These are phyloP conservation scores for Gobionotothen gibberifrons DNA, from an alignment of 2,797 vertebrate genomes.

Conservation along the genomic window DNA sequence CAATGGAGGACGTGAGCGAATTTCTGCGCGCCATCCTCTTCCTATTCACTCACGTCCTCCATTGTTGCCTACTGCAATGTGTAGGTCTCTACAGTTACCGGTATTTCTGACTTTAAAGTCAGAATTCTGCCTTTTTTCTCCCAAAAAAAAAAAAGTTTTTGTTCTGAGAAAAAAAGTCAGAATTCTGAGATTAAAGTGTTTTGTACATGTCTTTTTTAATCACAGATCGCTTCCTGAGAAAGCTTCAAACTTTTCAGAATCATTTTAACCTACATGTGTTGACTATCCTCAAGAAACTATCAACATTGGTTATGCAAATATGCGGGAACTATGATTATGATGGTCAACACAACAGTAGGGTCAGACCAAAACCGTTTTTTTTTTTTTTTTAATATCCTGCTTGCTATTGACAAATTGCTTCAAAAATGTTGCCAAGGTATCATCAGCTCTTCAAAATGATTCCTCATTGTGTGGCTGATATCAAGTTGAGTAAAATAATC, in stretches of 20 bases:
- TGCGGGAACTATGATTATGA: not conserved
- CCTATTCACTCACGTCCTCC: too few relatives aligned
- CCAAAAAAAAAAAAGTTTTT: too few relatives aligned
- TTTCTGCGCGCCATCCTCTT: too few relatives aligned
- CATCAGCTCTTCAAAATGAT: slow-evolving; percentile 1
- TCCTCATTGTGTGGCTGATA: slow-evolving; percentile 13
- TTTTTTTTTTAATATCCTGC: not conserved
- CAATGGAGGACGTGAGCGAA: too few relatives aligned
- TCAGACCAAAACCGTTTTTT: not conserved
- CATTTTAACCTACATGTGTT: not conserved
- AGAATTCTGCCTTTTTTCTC: too few relatives aligned
- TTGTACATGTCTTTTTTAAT: not conserved
- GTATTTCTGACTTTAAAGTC: too few relatives aligned
- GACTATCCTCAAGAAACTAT: not conserved
- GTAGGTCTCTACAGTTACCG: too few relatives aligned
- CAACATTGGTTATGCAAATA: not conserved
- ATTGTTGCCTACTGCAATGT: too few relatives aligned
- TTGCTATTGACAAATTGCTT: not conserved
- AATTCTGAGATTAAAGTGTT: too few relatives aligned
- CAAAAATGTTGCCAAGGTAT: slow-evolving; percentile 38
- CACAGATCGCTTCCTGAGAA: not conserved
- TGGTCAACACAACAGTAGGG: not conserved
- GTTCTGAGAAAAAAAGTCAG: too few relatives aligned
- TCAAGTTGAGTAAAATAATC: slow-evolving; percentile 27
- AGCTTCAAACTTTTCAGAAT: not conserved